Percentiles rank a stretch among this genome's conserved stretches.
These are phyloP conservation scores for Chionodraco myersi DNA, from an alignment of 2,113 vertebrate species.

Conservation along the genomic window DNA sequence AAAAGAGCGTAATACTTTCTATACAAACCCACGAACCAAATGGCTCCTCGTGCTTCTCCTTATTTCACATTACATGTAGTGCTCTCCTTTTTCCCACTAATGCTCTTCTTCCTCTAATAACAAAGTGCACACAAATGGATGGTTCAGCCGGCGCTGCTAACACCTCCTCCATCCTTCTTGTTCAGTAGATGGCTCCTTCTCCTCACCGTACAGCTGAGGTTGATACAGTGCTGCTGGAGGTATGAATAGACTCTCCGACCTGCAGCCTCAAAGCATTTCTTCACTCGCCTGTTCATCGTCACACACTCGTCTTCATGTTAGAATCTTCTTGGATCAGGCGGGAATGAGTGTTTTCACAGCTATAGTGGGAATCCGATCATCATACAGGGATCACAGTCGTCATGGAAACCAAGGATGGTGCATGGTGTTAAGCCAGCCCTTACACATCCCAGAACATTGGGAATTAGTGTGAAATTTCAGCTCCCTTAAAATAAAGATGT, in stretches of 20 bases:
- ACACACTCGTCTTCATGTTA: slow-evolving; percentile 59
- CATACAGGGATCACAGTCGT: slow-evolving; percentile 81
- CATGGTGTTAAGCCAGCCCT: slow-evolving; percentile 73
- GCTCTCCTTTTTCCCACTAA: background rate
- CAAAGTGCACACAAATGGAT: slow-evolving; percentile 22
- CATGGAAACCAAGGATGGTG: slow-evolving; percentile 83
- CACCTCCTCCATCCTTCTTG: slow-evolving; percentile 14
- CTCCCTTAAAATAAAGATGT: slow-evolving; percentile 71
- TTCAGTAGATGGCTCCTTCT: slow-evolving; percentile 1
- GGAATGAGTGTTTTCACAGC: slow-evolving; percentile 76
- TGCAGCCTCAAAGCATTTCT: slow-evolving; percentile 38
- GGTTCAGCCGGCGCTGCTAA: slow-evolving; percentile 18
- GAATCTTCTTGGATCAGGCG: slow-evolving; percentile 65
- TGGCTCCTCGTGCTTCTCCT: slow-evolving; percentile 47
- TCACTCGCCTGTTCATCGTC: slow-evolving; percentile 18
- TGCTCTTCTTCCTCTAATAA: slow-evolving; percentile 12
- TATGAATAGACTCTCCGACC: slow-evolving; percentile 55
- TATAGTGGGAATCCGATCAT: slow-evolving; percentile 81
- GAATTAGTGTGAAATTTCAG: slow-evolving; percentile 79
- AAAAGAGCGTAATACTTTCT: background rate
- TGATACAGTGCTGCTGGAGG: slow-evolving; percentile 6
- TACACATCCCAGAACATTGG: slow-evolving; percentile 76
- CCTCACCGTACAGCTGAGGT: background rate
- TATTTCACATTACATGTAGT: slow-evolving; percentile 44
- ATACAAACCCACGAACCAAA: slow-evolving; percentile 44